Conservation (phyloP, 1,140 invertebrate species). For the Dermatophagoides farinae region DNA sequence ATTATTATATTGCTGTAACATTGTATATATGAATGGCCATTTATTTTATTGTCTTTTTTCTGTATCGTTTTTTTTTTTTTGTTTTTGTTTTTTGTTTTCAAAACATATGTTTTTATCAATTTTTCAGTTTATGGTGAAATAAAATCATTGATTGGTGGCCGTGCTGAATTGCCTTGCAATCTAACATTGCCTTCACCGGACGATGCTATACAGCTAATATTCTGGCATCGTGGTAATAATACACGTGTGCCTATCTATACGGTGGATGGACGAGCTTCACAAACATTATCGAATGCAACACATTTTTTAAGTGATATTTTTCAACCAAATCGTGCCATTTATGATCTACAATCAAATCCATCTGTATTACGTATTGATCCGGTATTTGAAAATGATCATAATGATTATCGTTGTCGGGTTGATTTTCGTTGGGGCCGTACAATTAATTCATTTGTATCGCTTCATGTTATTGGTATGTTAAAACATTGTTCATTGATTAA, state of each 20-base stretch:
- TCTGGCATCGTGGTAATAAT: conserved; percentile 51
- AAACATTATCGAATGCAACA: neutral
- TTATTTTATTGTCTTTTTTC: too few relatives aligned
- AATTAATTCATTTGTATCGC: conserved; percentile 49
- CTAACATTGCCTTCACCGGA: conserved; percentile 37
- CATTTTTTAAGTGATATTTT: conserved; percentile 18
- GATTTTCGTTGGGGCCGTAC: conserved; percentile 60
- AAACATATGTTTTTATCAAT: neutral
- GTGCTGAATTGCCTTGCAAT: conserved; percentile 48
- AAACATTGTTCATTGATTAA: neutral
- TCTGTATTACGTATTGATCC: neutral
- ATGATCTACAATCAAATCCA: neutral
- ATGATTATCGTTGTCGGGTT: conserved; percentile 28
- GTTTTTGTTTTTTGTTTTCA: neutral
- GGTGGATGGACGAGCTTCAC: conserved; percentile 13
- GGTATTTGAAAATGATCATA: conserved; percentile 15
- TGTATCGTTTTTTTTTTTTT: neutral
- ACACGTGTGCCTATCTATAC: conserved; percentile 18
- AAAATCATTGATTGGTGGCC: conserved; percentile 43
- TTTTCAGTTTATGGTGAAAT: conserved; percentile 8
- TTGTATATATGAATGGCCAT: too few relatives aligned
- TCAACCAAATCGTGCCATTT: neutral
- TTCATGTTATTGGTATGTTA: conserved; percentile 54
- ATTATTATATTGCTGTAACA: too few relatives aligned
- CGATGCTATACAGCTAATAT: conserved; percentile 52